A percentile compares a stretch with the other conserved stretches of the same genome.
Evolutionary conservation across 2,888 invertebrate species (phyloP).

Genomic region (Tridacna gigas): DNA sequence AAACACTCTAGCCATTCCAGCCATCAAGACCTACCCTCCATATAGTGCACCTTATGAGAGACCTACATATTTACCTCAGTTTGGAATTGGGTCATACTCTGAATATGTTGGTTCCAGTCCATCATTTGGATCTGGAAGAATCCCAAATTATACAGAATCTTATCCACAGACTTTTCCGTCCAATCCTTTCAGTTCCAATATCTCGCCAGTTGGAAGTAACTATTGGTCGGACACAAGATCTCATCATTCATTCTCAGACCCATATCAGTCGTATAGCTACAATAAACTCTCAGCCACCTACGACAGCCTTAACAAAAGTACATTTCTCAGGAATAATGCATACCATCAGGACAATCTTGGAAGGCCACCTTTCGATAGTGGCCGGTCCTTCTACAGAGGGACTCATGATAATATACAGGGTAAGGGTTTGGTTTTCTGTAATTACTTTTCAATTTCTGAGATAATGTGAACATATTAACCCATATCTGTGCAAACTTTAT

Average conservation of each 20-base stretch:
- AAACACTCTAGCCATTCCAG: slow-evolving; percentile 62
- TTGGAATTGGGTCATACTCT: slow-evolving; percentile 73
- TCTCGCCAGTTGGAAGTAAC: slow-evolving; percentile 64
- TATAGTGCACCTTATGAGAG: slow-evolving; percentile 69
- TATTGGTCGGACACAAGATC: slow-evolving; percentile 72
- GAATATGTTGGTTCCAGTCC: slow-evolving; percentile 71
- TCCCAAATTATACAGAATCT: slow-evolving; percentile 67
- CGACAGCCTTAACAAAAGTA: slow-evolving; percentile 72
- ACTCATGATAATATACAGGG: slow-evolving; percentile 76
- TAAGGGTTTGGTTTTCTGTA: slow-evolving; percentile 25
- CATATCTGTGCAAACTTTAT: not conserved
- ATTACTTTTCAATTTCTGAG: not conserved
- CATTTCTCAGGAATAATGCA: slow-evolving; percentile 65
- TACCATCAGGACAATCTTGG: slow-evolving; percentile 70
- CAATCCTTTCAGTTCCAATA: slow-evolving; percentile 64
- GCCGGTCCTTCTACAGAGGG: slow-evolving; percentile 69
- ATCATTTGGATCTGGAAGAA: slow-evolving; percentile 58
- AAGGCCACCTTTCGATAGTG: slow-evolving; percentile 71
- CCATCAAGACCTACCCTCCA: slow-evolving; percentile 70
- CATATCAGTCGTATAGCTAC: slow-evolving; percentile 69
- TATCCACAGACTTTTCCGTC: slow-evolving; percentile 69
- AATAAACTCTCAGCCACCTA: slow-evolving; percentile 71
- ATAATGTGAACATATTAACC: not conserved
- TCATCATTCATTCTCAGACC: slow-evolving; percentile 68
- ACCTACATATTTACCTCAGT: slow-evolving; percentile 74